Percentiles rank a stretch among this genome's conserved stretches.
These are phyloP conservation scores for Hydropsyche betteni DNA, from an alignment of 2,888 invertebrate genomes.

Conservation along the genomic window DNA sequence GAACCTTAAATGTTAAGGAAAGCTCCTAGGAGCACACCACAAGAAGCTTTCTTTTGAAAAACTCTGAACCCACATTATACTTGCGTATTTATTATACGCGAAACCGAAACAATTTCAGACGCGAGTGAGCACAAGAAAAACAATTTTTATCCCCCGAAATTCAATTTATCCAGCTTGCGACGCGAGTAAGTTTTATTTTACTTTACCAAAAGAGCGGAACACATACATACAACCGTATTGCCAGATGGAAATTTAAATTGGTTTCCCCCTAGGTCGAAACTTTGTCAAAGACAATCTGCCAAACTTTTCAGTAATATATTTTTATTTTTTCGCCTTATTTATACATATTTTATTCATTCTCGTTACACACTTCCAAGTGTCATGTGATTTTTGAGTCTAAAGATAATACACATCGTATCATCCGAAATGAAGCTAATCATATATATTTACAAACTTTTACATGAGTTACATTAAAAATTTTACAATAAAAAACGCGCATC, in stretches of 20 bases:
- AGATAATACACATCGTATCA: no score
- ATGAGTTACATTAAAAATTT: no score
- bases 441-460: no score
- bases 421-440: no score
- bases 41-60: no score
- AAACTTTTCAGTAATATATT: constrained; percentile 8
- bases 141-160: constrained; percentile 38
- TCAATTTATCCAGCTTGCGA: constrained; percentile 30
- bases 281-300: constrained; percentile 40
- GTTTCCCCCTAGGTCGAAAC: constrained; percentile 36
- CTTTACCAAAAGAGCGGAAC: constrained; percentile 17
- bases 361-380: no score
- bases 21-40: no score
- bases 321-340: neutral
- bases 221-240: constrained; percentile 16
- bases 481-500: no score
- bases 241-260: constrained; percentile 42
- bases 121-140: constrained; percentile 32
- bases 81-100: no score
- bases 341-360: neutral
- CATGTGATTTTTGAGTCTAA: no score
- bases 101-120: constrained; percentile 36
- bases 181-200: constrained; percentile 39
- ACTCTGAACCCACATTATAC: no score
- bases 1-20: no score